Percentiles rank a stretch among this genome's conserved stretches.
phyloP scores from a whole-genome alignment of 2,797 vertebrate genomes.

The Falco peregrinus region DNA sequence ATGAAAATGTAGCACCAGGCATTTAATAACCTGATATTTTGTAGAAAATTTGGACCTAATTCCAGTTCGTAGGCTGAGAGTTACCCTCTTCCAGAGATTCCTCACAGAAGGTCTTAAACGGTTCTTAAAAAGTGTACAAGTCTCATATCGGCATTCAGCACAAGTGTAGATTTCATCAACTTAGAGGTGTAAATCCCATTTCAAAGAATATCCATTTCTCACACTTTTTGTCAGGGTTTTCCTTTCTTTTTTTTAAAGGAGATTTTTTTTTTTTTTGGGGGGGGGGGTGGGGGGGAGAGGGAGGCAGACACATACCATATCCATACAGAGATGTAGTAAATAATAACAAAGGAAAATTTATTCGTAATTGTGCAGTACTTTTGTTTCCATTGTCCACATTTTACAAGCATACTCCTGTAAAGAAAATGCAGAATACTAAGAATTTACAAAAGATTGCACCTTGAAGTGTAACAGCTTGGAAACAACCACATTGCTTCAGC shows the following conservation, averaged over 20 bases:
- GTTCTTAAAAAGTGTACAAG: not conserved
- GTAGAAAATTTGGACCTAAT: not conserved
- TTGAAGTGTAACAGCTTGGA: not conserved
- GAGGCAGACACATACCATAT: not conserved
- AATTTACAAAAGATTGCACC: not conserved
- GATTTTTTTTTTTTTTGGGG: not conserved
- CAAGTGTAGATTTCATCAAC: not conserved
- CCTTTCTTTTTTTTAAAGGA: not conserved
- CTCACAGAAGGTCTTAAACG: not conserved
- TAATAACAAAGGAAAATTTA: not conserved
- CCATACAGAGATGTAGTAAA: not conserved
- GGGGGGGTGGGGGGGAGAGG: no score
- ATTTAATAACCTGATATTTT: not conserved
- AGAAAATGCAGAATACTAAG: not conserved
- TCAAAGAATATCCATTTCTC: not conserved
- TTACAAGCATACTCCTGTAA: not conserved
- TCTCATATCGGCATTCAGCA: not conserved
- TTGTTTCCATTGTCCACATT: not conserved
- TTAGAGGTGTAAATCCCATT: not conserved
- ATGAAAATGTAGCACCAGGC: not conserved
- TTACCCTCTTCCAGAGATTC: not conserved
- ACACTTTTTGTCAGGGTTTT: not conserved
- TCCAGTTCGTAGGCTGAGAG: not conserved
- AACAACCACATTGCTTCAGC: not conserved
- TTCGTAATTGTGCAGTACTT: not conserved